Conservation (phyloP, 2,888 invertebrate genomes). For the Eupithecia vulgata region DNA sequence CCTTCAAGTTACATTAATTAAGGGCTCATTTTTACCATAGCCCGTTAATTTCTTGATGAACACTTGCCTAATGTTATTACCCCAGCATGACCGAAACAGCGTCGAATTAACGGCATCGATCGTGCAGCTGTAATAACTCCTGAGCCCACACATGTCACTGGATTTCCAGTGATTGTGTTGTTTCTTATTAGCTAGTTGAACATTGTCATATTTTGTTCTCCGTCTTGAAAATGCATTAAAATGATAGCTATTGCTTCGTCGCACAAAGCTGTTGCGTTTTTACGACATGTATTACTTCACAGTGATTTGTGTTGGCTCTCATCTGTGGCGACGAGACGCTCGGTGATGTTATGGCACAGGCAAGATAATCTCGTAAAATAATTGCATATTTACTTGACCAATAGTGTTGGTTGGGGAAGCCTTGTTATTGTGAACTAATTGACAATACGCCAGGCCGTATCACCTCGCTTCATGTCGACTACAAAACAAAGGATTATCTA, state of each 20-base stretch:
- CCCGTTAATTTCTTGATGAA: slow-evolving; percentile 3
- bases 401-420: background rate
- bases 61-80: slow-evolving; percentile 9
- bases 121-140: slow-evolving; percentile 11
- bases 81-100: background rate
- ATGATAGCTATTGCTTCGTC: background rate
- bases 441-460: background rate
- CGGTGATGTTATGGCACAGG: background rate
- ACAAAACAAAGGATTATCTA: slow-evolving; percentile 14
- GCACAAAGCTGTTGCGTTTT: background rate
- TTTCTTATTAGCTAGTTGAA: background rate
- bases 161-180: background rate
- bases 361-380: background rate
- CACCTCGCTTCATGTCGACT: slow-evolving; percentile 20
- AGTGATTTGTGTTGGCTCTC: background rate
- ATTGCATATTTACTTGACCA: background rate
- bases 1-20: background rate
- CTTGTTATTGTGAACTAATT: background rate
- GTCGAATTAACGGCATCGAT: background rate
- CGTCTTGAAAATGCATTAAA: background rate
- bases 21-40: background rate
- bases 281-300: background rate
- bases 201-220: slow-evolving; percentile 1
- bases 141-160: background rate
- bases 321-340: background rate